Evolutionary conservation across 2,888 invertebrate genomes (phyloP), one percentile per base, ranked within the genome.

Genomic region (Arenicola marina): DNA sequence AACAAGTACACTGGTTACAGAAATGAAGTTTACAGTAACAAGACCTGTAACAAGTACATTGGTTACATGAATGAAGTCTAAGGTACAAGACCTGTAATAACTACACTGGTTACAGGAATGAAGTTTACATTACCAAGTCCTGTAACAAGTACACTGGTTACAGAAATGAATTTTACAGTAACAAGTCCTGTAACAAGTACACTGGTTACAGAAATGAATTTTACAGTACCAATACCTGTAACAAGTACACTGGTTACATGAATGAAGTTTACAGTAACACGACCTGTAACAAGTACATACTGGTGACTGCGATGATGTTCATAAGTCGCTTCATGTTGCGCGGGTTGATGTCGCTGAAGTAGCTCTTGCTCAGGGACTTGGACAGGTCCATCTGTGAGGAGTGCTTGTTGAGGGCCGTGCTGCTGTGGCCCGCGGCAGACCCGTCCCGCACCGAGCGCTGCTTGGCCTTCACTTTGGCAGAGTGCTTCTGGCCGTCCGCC

Each of bases 331-430:
- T 86, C 95, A 99, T 95, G 76, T 95, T 95, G 53, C 96, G 87
- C 0, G 98, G 99, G 86, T 97, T 99, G 68, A 99, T 95, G 83
- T 98, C 98, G 76, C 95, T 96, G 84, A 99, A 98, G 86, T 99
- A 99, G 79, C 97, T 97, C 0, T 96, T 96, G 26, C 95, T 87
- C 70, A 98, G 68, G 0, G 78, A 73, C 57, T 76, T 74, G 24
- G 77, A 74, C 26, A 82, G 73, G 61, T 82, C 82, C 46, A 55
- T 56, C 45, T 58, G 44, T 11, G 65, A 65, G 31, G 62, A 59
- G 26, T 65, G 59, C 21, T 59, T 48, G 38, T 24, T 48, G 58
- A 11, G 65, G 26, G 7, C 24, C 7, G 48, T 21, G 48, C 48
- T 48, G 48, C 48, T 24, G 26, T n/a, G 24, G n/a, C 7, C 11